Evolutionary conservation across 2,113 vertebrate species (phyloP), one percentile per base, ranked within the genome.

Genomic region (Ciconia boyciana): DNA sequence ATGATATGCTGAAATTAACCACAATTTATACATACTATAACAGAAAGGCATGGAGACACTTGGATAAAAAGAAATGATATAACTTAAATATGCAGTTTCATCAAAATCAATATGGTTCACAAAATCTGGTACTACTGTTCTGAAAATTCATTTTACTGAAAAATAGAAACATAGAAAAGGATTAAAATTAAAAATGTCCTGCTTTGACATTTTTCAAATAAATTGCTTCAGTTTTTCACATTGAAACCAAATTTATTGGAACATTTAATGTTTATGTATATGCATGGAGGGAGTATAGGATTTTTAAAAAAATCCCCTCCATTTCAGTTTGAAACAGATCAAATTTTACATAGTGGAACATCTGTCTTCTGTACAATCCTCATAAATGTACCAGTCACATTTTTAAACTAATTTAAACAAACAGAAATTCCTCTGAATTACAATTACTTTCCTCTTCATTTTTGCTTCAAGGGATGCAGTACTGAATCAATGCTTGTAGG

Each of bases 281-380:
- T 46, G 12, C 10, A 57, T 9, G 1, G 15, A 62, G 18, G 17
- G 6, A 28, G 4, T 16, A 54, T 7, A 1, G 2, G 6, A 20
- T n/a, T 76, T 68, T 62, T 80, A 54, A 4, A 21, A 46, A 20
- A 19, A 44, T 4, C 2, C 1, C 10, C 52, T 70, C 18, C 8
- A 58, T 62, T 77, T 83, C 18, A 41, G 8, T 51, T 74, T 70
- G 25, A 49, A 89, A 62, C 8, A 81, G 26, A 76, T 0, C 2
- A 16, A n/a, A 76, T 60, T 24, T 55, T 62, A 39, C 17, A n/a
- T 5, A 58, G 28, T n/a, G 26, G 51, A 84, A 84, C 13, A 66
- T 51, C 44, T 81, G 10, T 46, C 13, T 48, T 82, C 24, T 58
- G 8, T 28, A 52, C 3, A 36, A 68, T 36, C 49, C 12, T 64